These are phyloP conservation scores for Rattus rattus DNA, from an alignment of 2,113 vertebrate genomes.

Conservation along the genomic window DNA sequence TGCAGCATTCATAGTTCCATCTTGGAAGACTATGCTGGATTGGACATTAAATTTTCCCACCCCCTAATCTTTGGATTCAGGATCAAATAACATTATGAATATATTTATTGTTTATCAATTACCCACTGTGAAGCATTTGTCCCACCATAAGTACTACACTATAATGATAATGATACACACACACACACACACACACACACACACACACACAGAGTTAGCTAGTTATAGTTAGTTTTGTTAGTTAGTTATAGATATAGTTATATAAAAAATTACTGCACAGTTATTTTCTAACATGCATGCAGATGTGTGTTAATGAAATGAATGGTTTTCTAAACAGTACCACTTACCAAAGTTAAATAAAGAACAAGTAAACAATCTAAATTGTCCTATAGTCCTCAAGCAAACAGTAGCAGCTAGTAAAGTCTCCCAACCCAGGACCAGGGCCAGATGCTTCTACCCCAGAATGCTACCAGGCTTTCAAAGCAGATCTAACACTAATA, in stretches of 20 bases:
- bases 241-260: background rate
- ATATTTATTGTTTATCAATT: background rate
- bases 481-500: too few species aligned
- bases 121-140: background rate
- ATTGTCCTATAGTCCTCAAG: too few species aligned
- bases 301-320: background rate
- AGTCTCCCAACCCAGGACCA: too few species aligned
- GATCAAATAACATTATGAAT: background rate
- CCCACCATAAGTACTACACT: background rate
- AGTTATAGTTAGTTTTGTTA: too few species aligned
- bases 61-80: background rate
- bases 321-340: too few species aligned
- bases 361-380: too few species aligned
- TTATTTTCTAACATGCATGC: background rate
- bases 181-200: too few species aligned
- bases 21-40: background rate
- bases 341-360: too few species aligned
- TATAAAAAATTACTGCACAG: background rate
- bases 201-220: background rate
- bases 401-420: too few species aligned
- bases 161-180: background rate
- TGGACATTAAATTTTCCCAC: background rate
- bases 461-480: too few species aligned
- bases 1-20: background rate
- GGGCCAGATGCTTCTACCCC: too few species aligned